These are phyloP conservation scores for Sclerurus mexicanus DNA, from an alignment of 2,113 vertebrate genomes.

Conservation along the genomic window DNA sequence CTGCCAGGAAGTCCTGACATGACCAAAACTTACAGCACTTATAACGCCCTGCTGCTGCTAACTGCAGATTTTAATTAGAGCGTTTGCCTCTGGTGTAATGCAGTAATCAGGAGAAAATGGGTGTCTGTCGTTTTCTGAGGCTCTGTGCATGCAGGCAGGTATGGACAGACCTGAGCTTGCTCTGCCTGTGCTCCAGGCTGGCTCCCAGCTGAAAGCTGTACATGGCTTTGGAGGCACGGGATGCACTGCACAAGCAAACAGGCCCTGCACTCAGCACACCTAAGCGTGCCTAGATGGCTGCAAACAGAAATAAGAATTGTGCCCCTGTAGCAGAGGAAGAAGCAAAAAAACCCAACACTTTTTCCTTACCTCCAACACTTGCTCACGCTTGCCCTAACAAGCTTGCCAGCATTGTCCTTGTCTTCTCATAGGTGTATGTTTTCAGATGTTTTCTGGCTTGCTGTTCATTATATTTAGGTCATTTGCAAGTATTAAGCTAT, in stretches of 20 bases:
- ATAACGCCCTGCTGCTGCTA: background rate
- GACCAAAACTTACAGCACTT: background rate
- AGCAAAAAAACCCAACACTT: background rate
- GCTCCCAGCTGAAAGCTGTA: background rate
- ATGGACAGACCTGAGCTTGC: constrained; percentile 36
- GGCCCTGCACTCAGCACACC: background rate
- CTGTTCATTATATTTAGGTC: background rate
- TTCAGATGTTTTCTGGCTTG: background rate
- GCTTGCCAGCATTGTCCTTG: background rate
- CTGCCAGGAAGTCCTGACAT: background rate
- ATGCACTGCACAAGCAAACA: background rate
- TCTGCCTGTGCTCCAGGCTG: background rate
- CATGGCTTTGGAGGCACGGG: background rate
- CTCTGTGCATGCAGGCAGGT: background rate
- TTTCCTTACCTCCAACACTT: background rate
- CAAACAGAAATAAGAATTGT: background rate
- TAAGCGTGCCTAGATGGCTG: background rate
- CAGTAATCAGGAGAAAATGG: constrained; percentile 24
- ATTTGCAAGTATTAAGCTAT: constrained; percentile 8
- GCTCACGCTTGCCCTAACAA: constrained; percentile 8
- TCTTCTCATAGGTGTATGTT: background rate
- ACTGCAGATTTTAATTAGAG: constrained; percentile 50
- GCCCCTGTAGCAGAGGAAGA: background rate
- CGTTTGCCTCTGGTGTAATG: constrained; percentile 36
- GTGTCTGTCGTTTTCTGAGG: background rate